These are phyloP conservation scores for Aphis gossypii DNA, from an alignment of 1,140 invertebrate species.

Conservation along the genomic window DNA sequence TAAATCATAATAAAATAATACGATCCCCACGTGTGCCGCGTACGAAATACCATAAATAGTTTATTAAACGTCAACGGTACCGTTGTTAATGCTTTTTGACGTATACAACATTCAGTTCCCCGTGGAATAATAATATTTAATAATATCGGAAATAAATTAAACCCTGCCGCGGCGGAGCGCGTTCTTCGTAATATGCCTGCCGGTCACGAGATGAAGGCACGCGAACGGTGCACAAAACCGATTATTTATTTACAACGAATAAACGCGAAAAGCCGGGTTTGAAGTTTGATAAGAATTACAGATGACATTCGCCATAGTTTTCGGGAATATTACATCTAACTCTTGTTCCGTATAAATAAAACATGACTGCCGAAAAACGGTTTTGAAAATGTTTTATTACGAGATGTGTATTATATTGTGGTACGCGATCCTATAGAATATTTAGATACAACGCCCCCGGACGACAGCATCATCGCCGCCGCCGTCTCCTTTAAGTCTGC, in stretches of 20 bases:
- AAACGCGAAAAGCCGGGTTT: not conserved
- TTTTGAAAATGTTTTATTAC: constrained; percentile 34
- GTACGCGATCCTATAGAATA: not conserved
- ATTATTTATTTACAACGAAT: constrained; percentile 20
- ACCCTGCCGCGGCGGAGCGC: no score
- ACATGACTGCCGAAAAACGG: constrained; percentile 9
- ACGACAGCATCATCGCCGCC: not conserved
- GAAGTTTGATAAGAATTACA: constrained; percentile 22
- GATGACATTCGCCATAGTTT: not conserved
- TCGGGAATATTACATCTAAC: not conserved
- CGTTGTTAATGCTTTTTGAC: not conserved
- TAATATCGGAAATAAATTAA: not conserved
- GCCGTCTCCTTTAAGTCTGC: not conserved
- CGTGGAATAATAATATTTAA: not conserved
- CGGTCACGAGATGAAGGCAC: not conserved
- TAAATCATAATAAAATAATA: not conserved
- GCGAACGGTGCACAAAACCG: not conserved
- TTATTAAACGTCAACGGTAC: constrained; percentile 4
- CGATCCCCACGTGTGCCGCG: not conserved
- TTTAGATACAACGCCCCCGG: not conserved
- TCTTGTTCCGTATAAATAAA: not conserved
- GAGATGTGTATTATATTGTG: not conserved
- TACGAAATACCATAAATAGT: not conserved
- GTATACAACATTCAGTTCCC: not conserved
- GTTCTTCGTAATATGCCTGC: not conserved